Conservation (phyloP, 2,113 vertebrate genomes). For the Saguinus imperator region DNA sequence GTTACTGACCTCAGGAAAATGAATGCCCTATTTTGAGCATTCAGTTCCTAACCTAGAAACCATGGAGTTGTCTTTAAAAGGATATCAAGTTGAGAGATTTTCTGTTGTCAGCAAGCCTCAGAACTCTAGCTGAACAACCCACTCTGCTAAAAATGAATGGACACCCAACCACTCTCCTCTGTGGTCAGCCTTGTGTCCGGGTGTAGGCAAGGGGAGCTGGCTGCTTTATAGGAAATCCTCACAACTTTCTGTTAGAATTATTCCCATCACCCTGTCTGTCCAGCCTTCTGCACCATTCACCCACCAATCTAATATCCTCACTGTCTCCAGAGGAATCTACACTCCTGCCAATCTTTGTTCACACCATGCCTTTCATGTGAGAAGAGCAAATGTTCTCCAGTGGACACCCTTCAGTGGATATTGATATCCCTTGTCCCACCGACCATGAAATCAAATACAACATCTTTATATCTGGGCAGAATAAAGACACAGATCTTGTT, state of each 20-base stretch:
- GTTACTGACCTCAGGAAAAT: neutral
- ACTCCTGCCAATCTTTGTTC: neutral
- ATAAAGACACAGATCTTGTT: neutral
- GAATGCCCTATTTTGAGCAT: neutral
- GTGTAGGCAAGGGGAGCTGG: neutral
- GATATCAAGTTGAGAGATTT: neutral
- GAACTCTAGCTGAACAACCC: neutral
- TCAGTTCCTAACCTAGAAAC: neutral
- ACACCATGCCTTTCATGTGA: neutral
- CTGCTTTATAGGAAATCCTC: neutral
- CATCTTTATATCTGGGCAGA: neutral
- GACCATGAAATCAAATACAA: neutral
- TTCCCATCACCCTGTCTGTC: neutral
- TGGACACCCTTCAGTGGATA: neutral
- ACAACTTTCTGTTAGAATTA: neutral
- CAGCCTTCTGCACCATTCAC: neutral
- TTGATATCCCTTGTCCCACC: neutral
- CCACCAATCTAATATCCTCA: neutral
- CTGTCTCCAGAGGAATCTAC: neutral
- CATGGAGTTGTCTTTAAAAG: neutral
- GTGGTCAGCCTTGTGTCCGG: neutral
- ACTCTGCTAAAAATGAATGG: neutral
- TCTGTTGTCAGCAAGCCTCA: neutral
- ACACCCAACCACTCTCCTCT: neutral
- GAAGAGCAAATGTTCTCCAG: neutral